Percentiles rank a stretch among this genome's conserved stretches.
Evolutionary conservation across 2,797 vertebrate genomes (phyloP).

Genomic region (Anabacerthia variegaticeps): DNA sequence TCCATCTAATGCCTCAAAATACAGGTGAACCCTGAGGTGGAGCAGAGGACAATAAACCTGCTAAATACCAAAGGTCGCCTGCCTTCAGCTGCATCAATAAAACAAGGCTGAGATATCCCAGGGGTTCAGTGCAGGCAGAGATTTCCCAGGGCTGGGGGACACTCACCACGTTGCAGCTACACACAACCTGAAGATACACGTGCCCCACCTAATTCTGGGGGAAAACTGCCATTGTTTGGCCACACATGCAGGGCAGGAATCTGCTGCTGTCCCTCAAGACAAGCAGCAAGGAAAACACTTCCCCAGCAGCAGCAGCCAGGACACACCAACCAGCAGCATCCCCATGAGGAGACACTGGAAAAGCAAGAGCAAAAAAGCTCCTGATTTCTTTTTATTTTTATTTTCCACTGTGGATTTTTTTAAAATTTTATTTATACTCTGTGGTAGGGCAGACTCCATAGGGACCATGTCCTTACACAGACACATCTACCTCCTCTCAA

Average conservation of each 20-base stretch:
- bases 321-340: not conserved
- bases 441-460: not conserved
- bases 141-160: not conserved
- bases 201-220: not conserved
- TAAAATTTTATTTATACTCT: not conserved
- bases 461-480: constrained; percentile 22
- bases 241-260: not conserved
- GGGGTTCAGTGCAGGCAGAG: not conserved
- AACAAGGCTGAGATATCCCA: not conserved
- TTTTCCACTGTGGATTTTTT: not conserved
- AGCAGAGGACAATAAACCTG: not conserved
- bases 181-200: fast-evolving
- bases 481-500: constrained; percentile 14
- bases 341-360: not conserved
- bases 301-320: not conserved
- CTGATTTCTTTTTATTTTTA: not conserved
- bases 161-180: not conserved
- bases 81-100: not conserved
- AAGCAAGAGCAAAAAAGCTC: not conserved
- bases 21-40: not conserved
- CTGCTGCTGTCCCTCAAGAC: not conserved
- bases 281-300: not conserved
- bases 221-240: not conserved
- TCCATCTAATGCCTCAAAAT: not conserved
- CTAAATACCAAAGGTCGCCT: not conserved